phyloP scores from a whole-genome alignment of 2,797 vertebrate genomes.

The Hippopotamyrus pictus region DNA sequence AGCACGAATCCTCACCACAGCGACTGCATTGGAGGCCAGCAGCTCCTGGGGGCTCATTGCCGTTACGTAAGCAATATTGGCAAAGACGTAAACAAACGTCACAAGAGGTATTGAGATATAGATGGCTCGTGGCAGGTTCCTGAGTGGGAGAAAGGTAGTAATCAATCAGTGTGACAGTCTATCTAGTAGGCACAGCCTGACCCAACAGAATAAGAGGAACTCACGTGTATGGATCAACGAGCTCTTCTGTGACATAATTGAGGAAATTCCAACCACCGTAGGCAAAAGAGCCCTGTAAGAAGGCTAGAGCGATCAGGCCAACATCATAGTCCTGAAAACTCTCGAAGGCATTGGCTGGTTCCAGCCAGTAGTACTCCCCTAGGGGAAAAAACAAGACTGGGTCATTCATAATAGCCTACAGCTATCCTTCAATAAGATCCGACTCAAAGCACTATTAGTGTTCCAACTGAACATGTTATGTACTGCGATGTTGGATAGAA shows the following conservation, averaged over 20 bases:
- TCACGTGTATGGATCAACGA: constrained; percentile 88
- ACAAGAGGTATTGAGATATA: constrained; percentile 91
- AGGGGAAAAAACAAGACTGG: not conserved
- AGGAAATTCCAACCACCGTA: constrained; percentile 95
- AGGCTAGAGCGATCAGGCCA: constrained; percentile 81
- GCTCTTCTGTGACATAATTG: constrained; percentile 91
- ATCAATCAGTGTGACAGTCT: no score
- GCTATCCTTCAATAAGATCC: not conserved
- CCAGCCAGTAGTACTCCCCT: constrained; percentile 89
- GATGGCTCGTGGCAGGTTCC: constrained; percentile 89
- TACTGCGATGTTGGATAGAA: not conserved
- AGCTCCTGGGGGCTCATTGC: constrained; percentile 90
- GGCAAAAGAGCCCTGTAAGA: constrained; percentile 87
- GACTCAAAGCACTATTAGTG: not conserved
- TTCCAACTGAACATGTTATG: not conserved
- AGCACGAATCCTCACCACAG: constrained; percentile 69
- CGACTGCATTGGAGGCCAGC: constrained; percentile 86
- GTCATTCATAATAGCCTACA: not conserved
- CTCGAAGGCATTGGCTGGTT: constrained; percentile 80
- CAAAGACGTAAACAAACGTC: constrained; percentile 89
- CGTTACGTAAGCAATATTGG: constrained; percentile 89
- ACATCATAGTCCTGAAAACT: constrained; percentile 80
- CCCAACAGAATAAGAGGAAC: constrained; percentile 23
- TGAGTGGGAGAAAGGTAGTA: constrained; percentile 42
- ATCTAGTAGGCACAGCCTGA: not conserved